Conservation (phyloP, 2,888 invertebrate species). For the Scaptomyza cyrtandrae region DNA sequence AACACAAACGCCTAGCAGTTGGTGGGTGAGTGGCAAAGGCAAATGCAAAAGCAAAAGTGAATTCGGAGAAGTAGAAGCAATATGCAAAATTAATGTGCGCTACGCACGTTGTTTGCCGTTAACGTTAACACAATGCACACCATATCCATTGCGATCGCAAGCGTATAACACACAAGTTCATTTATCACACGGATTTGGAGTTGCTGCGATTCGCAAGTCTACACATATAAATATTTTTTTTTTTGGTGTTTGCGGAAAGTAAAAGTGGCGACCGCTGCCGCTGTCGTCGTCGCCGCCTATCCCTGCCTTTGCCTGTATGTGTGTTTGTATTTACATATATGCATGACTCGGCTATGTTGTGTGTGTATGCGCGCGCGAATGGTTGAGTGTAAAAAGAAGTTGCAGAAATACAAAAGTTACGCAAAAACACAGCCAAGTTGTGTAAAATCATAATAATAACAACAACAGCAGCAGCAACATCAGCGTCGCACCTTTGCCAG, state of each 20-base stretch:
- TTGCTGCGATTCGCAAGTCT: conserved; percentile 30
- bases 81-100: conserved; percentile 60
- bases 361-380: conserved; percentile 58
- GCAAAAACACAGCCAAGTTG: conserved; percentile 57
- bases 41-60: conserved; percentile 57
- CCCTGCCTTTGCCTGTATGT: conserved; percentile 30
- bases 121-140: conserved; percentile 41
- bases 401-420: conserved; percentile 73
- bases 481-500: conserved; percentile 12
- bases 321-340: conserved; percentile 34
- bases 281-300: conserved; percentile 28
- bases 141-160: conserved; percentile 26
- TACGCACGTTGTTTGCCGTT: conserved; percentile 47
- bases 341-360: conserved; percentile 47
- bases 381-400: conserved; percentile 68
- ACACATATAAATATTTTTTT: not conserved
- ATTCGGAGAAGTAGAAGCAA: conserved; percentile 38
- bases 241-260: conserved; percentile 59
- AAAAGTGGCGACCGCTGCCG: conserved; percentile 60
- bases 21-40: conserved; percentile 59
- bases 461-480: conserved; percentile 23
- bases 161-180: conserved; percentile 31
- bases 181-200: conserved; percentile 28
- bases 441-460: conserved; percentile 45
- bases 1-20: conserved; percentile 56